Evolutionary conservation across 2,113 vertebrate genomes (phyloP).

Genomic region (Silurus meridionalis): DNA sequence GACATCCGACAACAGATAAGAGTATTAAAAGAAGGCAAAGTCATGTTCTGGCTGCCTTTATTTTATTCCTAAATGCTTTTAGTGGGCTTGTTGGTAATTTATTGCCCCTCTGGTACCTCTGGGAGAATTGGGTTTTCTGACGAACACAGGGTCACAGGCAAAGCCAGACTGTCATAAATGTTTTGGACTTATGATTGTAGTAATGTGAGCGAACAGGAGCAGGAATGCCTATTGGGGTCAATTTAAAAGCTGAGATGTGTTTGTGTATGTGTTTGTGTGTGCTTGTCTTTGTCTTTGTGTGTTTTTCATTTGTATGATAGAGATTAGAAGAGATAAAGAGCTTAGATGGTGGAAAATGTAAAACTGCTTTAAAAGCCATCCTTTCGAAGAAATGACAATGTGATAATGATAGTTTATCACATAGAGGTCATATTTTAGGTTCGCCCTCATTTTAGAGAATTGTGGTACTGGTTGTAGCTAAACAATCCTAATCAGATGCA

Average conservation of each 20-base stretch:
- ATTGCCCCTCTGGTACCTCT: constrained; percentile 19
- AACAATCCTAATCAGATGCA: neutral
- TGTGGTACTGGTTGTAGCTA: neutral
- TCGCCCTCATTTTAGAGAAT: neutral
- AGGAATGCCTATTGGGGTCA: constrained; percentile 6
- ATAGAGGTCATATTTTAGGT: neutral
- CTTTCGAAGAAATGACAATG: neutral
- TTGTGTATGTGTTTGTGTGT: neutral
- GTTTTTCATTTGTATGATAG: neutral
- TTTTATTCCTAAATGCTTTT: constrained; percentile 37
- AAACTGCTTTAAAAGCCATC: neutral
- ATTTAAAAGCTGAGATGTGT: neutral
- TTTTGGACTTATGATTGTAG: constrained; percentile 24
- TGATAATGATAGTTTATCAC: neutral
- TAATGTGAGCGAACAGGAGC: neutral
- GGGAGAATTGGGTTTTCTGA: constrained; percentile 43
- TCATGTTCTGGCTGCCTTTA: constrained; percentile 29
- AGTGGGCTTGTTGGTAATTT: constrained; percentile 45
- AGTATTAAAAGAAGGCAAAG: constrained; percentile 17
- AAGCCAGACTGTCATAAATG: constrained; percentile 38
- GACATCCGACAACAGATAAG: constrained; percentile 3
- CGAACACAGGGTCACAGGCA: constrained; percentile 19
- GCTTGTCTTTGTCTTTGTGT: neutral
- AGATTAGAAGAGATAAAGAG: constrained; percentile 19
- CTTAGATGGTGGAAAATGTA: neutral